Percentiles rank a stretch among this genome's conserved stretches.
phyloP scores from a whole-genome alignment of 2,113 vertebrate genomes.

The Callospermophilus lateralis region DNA sequence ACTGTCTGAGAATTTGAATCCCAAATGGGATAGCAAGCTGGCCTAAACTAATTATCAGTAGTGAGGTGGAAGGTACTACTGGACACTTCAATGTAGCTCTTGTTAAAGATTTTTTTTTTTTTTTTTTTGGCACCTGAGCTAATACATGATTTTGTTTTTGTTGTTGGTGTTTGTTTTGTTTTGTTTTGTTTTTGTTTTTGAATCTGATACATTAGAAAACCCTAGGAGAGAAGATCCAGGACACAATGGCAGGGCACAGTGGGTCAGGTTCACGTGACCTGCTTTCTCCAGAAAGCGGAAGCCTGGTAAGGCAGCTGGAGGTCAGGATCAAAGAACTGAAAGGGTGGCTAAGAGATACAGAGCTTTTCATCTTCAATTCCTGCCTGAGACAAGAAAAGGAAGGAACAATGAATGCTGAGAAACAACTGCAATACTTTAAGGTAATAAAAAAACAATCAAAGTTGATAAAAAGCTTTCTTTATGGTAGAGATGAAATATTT shows the following conservation, averaged over 20 bases:
- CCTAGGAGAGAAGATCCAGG: constrained; percentile 91
- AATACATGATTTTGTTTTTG: constrained; percentile 85
- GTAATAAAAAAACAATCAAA: constrained; percentile 90
- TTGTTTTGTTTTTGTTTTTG: constrained; percentile 81
- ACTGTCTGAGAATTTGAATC: neutral
- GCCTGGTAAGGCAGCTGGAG: constrained; percentile 96
- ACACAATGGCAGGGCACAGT: constrained; percentile 87
- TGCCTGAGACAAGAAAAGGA: constrained; percentile 94
- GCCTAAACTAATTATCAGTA: constrained; percentile 66
- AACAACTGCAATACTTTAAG: constrained; percentile 98
- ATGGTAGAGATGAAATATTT: constrained; percentile 84
- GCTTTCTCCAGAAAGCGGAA: constrained; percentile 95
- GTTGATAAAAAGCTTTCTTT: constrained; percentile 83
- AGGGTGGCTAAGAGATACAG: constrained; percentile 97
- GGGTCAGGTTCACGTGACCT: constrained; percentile 89
- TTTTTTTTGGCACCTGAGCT: constrained; percentile 77
- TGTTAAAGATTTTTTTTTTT: constrained; percentile 47
- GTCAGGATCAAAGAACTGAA: constrained; percentile 97
- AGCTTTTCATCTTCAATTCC: constrained; percentile 99
- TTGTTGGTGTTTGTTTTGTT: constrained; percentile 52
- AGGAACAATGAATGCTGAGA: constrained; percentile 89
- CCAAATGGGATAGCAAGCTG: neutral
- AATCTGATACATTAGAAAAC: constrained; percentile 91
- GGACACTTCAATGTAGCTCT: constrained; percentile 71
- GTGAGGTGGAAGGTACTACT: constrained; percentile 44